phyloP scores from a whole-genome alignment of 2,113 vertebrate species.

The Puntigrus tetrazona region DNA sequence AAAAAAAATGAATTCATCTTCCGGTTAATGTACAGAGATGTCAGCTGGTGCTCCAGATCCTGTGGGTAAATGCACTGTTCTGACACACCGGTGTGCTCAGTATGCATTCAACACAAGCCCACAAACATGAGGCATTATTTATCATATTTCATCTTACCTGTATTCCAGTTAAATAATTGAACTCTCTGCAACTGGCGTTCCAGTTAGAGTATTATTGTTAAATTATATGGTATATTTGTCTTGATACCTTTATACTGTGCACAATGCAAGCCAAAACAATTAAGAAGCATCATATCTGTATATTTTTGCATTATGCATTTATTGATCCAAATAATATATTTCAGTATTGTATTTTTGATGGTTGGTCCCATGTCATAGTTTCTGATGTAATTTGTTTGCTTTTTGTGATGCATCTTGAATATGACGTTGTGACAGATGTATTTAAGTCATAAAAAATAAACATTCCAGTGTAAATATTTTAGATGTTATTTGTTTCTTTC shows the following conservation, averaged over 20 bases:
- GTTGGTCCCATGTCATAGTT: constrained; percentile 41
- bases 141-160: background rate
- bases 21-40: constrained; percentile 49
- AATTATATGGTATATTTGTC: constrained; percentile 44
- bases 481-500: constrained; percentile 1
- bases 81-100: constrained; percentile 14
- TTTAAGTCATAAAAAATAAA: constrained; percentile 48
- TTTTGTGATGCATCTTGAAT: constrained; percentile 49
- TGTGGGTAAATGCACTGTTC: constrained; percentile 50
- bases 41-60: constrained; percentile 32
- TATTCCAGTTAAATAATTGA: constrained; percentile 10
- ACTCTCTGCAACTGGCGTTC: constrained; percentile 32
- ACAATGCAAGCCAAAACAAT: constrained; percentile 55
- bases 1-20: constrained; percentile 18
- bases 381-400: constrained; percentile 50
- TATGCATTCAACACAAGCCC: constrained; percentile 34
- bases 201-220: constrained; percentile 39
- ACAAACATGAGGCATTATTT: constrained; percentile 6
- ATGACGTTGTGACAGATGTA: constrained; percentile 46
- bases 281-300: constrained; percentile 54
- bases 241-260: constrained; percentile 53
- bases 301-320: constrained; percentile 59
- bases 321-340: constrained; percentile 48
- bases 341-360: constrained; percentile 52
- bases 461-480: constrained; percentile 43